Percentiles rank a stretch among this genome's conserved stretches.
Conservation (phyloP, 2,113 vertebrate species). For the Malurus cyaneus region DNA sequence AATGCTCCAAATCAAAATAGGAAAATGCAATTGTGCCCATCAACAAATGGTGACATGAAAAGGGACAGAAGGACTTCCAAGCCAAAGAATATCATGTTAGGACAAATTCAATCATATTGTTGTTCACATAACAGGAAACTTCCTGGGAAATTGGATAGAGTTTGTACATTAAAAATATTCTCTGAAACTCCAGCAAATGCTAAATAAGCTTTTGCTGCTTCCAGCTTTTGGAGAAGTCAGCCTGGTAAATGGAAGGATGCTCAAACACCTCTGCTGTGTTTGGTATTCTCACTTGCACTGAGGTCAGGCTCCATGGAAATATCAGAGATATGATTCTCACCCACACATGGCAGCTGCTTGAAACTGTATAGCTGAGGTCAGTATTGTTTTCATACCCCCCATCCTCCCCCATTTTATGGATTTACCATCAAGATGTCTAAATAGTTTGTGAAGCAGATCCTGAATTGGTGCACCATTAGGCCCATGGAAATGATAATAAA, state of each 20-base stretch:
- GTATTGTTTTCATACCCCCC: not conserved
- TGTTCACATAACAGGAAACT: not conserved
- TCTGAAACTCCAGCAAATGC: not conserved
- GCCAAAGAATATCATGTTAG: not conserved
- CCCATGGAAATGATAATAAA: not conserved
- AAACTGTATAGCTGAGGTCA: conserved; percentile 39
- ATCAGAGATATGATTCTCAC: not conserved
- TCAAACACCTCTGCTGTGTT: not conserved
- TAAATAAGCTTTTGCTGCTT: not conserved
- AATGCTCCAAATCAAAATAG: not conserved
- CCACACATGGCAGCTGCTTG: conserved; percentile 52
- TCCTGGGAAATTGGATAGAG: not conserved
- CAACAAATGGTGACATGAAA: not conserved
- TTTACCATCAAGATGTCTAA: not conserved
- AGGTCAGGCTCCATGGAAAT: not conserved
- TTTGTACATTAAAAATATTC: not conserved
- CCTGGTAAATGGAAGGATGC: not conserved
- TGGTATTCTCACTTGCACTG: not conserved
- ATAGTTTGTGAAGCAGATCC: not conserved
- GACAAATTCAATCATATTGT: not conserved
- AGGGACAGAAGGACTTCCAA: not conserved
- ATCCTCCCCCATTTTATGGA: not conserved
- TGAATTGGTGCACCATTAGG: not conserved
- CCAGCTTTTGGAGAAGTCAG: not conserved
- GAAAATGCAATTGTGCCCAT: not conserved